Evolutionary conservation across 2,888 invertebrate genomes (phyloP).

Genomic region (Drosophila yooni): DNA sequence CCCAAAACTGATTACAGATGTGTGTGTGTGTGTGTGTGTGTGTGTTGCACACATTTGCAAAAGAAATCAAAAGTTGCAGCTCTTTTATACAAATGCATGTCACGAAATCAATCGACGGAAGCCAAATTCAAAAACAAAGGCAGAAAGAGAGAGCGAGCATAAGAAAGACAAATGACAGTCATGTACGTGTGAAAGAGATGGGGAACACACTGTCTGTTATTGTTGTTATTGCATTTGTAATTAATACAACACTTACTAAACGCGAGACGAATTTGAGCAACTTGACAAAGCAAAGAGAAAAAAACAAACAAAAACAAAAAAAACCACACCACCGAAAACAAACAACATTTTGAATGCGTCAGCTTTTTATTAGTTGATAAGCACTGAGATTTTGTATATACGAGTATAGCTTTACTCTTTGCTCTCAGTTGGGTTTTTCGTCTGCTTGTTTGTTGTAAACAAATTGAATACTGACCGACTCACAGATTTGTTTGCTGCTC

Average conservation of each 20-base stretch:
- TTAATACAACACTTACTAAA: slow-evolving; percentile 52
- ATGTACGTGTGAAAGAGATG: slow-evolving; percentile 21
- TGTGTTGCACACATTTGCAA: neutral
- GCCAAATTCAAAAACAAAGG: slow-evolving; percentile 10
- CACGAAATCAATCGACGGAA: slow-evolving; percentile 20
- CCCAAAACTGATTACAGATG: slow-evolving; percentile 5
- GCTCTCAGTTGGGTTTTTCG: neutral
- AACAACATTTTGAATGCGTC: slow-evolving; percentile 20
- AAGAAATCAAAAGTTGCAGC: slow-evolving; percentile 39
- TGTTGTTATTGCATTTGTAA: slow-evolving; percentile 54
- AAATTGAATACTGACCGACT: slow-evolving; percentile 22
- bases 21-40: neutral
- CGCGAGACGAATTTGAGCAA: slow-evolving; percentile 49
- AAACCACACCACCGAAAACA: neutral
- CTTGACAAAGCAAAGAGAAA: slow-evolving; percentile 17
- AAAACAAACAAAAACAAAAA: slow-evolving; percentile 24
- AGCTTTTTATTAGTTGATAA: slow-evolving; percentile 39
- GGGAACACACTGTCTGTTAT: slow-evolving; percentile 7
- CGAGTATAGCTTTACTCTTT: slow-evolving; percentile 21
- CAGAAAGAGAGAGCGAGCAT: neutral
- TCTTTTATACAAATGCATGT: slow-evolving; percentile 16
- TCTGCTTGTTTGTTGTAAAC: slow-evolving; percentile 31
- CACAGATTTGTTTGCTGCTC: slow-evolving; percentile 20
- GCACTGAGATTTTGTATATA: slow-evolving; percentile 11
- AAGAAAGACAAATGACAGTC: slow-evolving; percentile 8